Evolutionary conservation across 2,797 vertebrate species (phyloP).

Genomic region (Chromis chromis): DNA sequence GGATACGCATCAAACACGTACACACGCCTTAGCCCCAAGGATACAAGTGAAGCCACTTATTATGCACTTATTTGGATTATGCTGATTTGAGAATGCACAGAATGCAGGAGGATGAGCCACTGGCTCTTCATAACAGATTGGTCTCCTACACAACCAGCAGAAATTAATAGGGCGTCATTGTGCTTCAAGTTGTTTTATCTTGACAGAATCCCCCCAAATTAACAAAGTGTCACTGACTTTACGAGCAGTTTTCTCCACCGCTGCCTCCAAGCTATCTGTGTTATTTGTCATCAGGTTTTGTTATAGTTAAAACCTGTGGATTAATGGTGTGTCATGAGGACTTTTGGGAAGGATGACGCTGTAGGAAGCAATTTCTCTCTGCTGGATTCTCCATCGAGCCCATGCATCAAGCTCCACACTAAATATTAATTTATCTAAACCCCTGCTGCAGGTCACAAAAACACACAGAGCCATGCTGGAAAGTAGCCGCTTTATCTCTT

Average conservation of each 20-base stretch:
- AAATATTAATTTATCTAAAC: conserved; percentile 54
- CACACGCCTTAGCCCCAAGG: conserved; percentile 69
- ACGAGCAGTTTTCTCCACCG: conserved; percentile 15
- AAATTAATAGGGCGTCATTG: conserved; percentile 19
- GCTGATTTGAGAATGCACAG: conserved; percentile 55
- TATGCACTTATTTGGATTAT: conserved; percentile 65
- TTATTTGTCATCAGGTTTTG: conserved; percentile 23
- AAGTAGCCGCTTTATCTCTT: conserved; percentile 63
- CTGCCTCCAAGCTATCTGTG: conserved; percentile 16
- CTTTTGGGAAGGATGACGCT: conserved; percentile 42
- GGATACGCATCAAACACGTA: conserved; percentile 66
- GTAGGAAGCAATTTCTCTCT: conserved; percentile 46
- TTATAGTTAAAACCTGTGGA: conserved; percentile 31
- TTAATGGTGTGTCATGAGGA: conserved; percentile 25
- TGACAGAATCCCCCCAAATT: conserved; percentile 7
- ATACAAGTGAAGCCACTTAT: conserved; percentile 53
- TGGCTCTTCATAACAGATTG: conserved; percentile 51
- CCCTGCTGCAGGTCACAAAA: conserved; percentile 29
- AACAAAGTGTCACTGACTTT: neutral
- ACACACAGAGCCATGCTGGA: conserved; percentile 48
- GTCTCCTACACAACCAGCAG: conserved; percentile 31
- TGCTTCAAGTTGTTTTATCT: conserved; percentile 29
- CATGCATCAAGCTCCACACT: conserved; percentile 13
- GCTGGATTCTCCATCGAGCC: conserved; percentile 25
- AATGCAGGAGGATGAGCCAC: conserved; percentile 48